These are phyloP conservation scores for Beris morrisii DNA, from an alignment of 2,888 invertebrate genomes.

Conservation along the genomic window DNA sequence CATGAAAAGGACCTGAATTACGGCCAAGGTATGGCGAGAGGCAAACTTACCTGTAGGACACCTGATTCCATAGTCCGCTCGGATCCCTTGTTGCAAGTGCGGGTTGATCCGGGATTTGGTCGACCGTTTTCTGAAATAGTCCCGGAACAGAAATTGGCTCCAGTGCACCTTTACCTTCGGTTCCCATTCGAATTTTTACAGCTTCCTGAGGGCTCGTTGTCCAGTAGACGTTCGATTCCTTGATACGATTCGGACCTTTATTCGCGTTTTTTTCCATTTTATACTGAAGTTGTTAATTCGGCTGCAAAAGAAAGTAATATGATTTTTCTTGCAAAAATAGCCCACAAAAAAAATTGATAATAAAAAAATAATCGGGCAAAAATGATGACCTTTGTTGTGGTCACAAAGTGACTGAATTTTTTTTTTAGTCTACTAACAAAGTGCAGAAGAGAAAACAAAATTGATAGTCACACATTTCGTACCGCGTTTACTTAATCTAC, in stretches of 20 bases:
- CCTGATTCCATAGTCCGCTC: constrained; percentile 60
- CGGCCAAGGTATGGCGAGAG: background rate
- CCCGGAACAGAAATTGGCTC: constrained; percentile 74
- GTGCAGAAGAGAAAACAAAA: too few relatives aligned
- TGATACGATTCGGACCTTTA: constrained; percentile 57
- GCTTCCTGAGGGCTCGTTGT: constrained; percentile 63
- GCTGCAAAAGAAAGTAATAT: too few relatives aligned
- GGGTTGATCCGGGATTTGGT: constrained; percentile 63
- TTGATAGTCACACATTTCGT: too few relatives aligned
- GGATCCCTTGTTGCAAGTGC: constrained; percentile 68
- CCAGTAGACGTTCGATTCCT: constrained; percentile 61
- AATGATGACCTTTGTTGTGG: too few relatives aligned
- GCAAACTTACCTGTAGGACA: constrained; percentile 65
- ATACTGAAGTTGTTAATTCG: background rate
- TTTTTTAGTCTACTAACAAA: too few relatives aligned
- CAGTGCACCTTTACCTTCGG: constrained; percentile 57
- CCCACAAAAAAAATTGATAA: too few relatives aligned
- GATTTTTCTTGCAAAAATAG: too few relatives aligned
- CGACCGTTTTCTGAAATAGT: constrained; percentile 63
- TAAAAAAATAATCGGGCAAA: too few relatives aligned
- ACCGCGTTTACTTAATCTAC: too few relatives aligned
- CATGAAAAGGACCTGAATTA: background rate
- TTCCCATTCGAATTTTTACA: constrained; percentile 64
- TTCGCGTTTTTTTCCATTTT: constrained; percentile 18
- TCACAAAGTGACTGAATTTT: too few relatives aligned